Evolutionary conservation across 2,797 vertebrate species (phyloP), one percentile per base, ranked within the genome.

Genomic region (Hephaestus fuliginosus): DNA sequence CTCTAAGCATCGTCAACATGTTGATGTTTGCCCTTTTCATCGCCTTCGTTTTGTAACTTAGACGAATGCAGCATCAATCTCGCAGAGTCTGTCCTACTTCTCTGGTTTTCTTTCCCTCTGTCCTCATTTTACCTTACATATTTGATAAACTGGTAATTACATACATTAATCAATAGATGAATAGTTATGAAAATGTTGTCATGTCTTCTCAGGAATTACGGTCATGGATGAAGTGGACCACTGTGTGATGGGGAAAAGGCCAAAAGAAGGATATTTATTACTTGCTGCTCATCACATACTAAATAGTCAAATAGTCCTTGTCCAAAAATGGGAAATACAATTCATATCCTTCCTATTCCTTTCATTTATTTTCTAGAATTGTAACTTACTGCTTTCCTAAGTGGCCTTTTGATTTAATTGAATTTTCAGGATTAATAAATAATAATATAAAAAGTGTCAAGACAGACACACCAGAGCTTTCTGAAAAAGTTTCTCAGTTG

Each of bases 101-200:
- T 36, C 18, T 18, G 3, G 20, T 22, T 3, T 17, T 4, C 28
- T 52, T 30, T 7, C 30, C 33, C 13, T 58, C 18, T 60, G 30
- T n/a, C 17, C 4, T 17, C 2, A 22, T 58, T 63, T n/a, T 9
- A 68, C 25, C 39, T 0, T 36, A 33, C 68, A 48, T 30, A 72
- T 44, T 55, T 73, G 73, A 80, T 70, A 62, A 66, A 62, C 43
- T 44, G 28, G 18, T 55, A 30, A 46, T 25, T 25, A 25, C 25
- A 25, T 25, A 25, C 3, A 18, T 1, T 13, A 14, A 63, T 77
- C 36, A 44, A 64, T 61, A 28, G 5, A 77, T 70, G 18, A 15
- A 66, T 7, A 30, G 7, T 44, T 9, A 25, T 17, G 3, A 63
- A 18, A 33, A 25, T 52, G 15, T 5, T 18, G 39, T 39, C 11